Conservation (phyloP, 2,113 vertebrate genomes). For the Protobothrops flavoviridis region DNA sequence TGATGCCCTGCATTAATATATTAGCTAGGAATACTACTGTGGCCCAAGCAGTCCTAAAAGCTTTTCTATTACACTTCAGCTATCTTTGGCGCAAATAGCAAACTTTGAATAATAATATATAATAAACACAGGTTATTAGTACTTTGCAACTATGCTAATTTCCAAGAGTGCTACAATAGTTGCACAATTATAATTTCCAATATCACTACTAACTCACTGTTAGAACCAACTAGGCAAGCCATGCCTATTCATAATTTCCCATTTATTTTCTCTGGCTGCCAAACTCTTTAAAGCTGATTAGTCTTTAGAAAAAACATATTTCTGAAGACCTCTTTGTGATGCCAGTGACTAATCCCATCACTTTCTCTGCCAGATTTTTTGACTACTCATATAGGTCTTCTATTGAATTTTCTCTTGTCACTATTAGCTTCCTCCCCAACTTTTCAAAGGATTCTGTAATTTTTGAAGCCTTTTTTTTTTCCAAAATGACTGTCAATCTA, state of each 20-base stretch:
- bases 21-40: background rate
- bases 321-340: background rate
- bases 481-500: slow-evolving; percentile 52
- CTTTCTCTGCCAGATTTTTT: background rate
- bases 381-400: background rate
- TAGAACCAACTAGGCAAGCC: background rate
- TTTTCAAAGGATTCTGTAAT: slow-evolving; percentile 45
- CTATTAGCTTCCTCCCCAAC: background rate
- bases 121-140: background rate
- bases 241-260: slow-evolving; percentile 9
- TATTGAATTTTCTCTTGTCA: background rate
- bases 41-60: no score
- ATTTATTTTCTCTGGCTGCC: background rate
- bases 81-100: background rate
- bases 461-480: slow-evolving; percentile 35
- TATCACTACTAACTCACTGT: background rate
- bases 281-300: background rate
- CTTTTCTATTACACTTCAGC: background rate
- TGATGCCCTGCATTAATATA: background rate
- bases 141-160: background rate
- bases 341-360: background rate
- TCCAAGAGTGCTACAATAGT: background rate
- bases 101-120: background rate
- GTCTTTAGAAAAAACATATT: background rate
- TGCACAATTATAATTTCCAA: background rate